These are phyloP conservation scores for Philaethria dido DNA, from an alignment of 2,888 invertebrate genomes.

Conservation along the genomic window DNA sequence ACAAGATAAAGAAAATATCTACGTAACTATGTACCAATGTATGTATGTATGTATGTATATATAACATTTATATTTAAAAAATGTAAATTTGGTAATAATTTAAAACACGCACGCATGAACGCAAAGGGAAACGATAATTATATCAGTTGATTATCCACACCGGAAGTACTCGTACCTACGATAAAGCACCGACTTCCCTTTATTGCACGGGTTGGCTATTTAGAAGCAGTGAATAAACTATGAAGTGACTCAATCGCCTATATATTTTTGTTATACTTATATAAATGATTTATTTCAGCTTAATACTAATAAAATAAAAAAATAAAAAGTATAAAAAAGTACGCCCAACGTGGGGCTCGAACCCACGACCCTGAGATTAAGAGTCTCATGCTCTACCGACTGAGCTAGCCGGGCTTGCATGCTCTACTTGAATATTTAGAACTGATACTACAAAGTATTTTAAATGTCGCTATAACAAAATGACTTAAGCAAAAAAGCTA, in stretches of 20 bases:
- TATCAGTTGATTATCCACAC: conserved; percentile 33
- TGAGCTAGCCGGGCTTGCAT: conserved; percentile 79
- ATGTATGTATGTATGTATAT: no score
- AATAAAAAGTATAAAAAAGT: conserved; percentile 11
- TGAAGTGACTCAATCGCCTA: neutral
- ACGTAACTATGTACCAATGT: no score
- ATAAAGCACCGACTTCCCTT: conserved; percentile 36
- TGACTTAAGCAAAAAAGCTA: no score
- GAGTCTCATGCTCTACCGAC: conserved; percentile 86
- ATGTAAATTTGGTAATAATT: neutral
- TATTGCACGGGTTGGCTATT: conserved; percentile 7
- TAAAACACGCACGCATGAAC: conserved; percentile 8
- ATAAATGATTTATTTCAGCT: neutral
- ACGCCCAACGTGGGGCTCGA: conserved; percentile 86
- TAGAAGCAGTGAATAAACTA: neutral
- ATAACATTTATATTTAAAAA: neutral
- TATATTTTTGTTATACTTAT: neutral
- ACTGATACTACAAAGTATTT: neutral
- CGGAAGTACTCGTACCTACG: conserved; percentile 35
- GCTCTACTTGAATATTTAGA: accelerated
- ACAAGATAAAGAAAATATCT: no score
- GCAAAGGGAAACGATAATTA: conserved; percentile 34
- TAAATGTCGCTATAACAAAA: no score
- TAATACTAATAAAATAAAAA: neutral
- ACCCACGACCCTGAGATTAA: conserved; percentile 87